Evolutionary conservation across 2,888 invertebrate species (phyloP).

Genomic region (Aproaerema taeniolella): DNA sequence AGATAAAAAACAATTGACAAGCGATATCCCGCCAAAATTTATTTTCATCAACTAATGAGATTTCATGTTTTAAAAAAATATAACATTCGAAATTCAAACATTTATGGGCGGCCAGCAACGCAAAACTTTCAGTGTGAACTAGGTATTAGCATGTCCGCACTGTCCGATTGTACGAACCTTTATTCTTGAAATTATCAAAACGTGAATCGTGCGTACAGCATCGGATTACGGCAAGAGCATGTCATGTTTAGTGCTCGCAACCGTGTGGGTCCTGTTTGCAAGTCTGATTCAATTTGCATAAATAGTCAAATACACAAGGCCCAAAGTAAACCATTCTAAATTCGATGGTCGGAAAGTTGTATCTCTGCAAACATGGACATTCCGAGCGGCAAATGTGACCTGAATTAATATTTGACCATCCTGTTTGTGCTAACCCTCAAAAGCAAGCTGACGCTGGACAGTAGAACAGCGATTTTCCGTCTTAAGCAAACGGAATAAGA

Average conservation of each 20-base stretch:
- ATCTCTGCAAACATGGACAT: constrained; percentile 64
- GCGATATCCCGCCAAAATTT: too few species aligned
- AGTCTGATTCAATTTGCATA: constrained; percentile 65
- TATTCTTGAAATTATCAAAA: constrained; percentile 30
- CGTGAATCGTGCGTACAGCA: constrained; percentile 37
- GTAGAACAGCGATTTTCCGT: too few species aligned
- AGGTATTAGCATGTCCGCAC: too few species aligned
- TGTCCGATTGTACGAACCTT: too few species aligned
- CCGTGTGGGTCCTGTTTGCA: constrained; percentile 30
- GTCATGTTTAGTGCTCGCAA: constrained; percentile 28
- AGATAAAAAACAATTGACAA: too few species aligned
- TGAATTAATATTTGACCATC: constrained; percentile 70
- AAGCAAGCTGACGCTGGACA: too few species aligned
- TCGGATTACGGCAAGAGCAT: constrained; percentile 30
- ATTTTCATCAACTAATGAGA: too few species aligned
- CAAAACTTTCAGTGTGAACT: too few species aligned
- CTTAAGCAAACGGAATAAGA: too few species aligned
- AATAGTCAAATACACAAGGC: constrained; percentile 60
- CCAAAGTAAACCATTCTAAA: constrained; percentile 64
- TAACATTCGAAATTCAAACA: too few species aligned
- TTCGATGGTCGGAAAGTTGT: constrained; percentile 67
- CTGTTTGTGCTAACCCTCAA: constrained; percentile 46
- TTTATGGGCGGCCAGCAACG: too few species aligned
- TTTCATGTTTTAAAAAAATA: too few species aligned
- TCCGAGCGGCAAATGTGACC: constrained; percentile 65